A percentile compares a stretch with the other conserved stretches of the same genome.
phyloP scores from a whole-genome alignment of 2,113 vertebrate genomes.

The Trichomycterus rosablanca region DNA sequence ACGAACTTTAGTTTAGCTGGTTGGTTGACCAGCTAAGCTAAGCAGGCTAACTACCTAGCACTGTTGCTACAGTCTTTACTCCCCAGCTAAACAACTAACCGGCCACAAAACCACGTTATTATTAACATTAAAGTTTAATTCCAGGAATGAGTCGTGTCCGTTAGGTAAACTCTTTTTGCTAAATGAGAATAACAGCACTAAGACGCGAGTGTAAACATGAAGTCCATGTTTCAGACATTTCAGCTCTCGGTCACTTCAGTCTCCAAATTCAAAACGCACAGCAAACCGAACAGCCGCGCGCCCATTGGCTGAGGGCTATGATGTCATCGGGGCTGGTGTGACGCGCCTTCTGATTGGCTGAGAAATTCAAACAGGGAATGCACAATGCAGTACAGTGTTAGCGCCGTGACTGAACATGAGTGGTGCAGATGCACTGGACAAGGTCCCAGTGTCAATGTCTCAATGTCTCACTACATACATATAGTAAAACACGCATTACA shows the following conservation, averaged over 20 bases:
- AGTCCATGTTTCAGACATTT: slow-evolving; percentile 22
- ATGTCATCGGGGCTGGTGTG: slow-evolving; percentile 4
- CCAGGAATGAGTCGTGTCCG: too few species aligned
- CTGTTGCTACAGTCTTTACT: not conserved
- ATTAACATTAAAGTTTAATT: not conserved
- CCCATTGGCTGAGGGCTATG: slow-evolving; percentile 56
- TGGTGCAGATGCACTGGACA: too few species aligned
- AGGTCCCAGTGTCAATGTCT: too few species aligned
- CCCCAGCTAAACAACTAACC: not conserved
- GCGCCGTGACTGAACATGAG: too few species aligned
- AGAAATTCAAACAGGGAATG: slow-evolving; percentile 61
- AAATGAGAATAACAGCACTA: not conserved
- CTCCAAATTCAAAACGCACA: slow-evolving; percentile 65
- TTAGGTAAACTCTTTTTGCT: too few species aligned
- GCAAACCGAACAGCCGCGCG: slow-evolving; percentile 38
- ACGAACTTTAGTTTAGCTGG: slow-evolving; percentile 11
- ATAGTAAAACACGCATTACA: too few species aligned
- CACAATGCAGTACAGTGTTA: slow-evolving; percentile 3
- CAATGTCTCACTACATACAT: too few species aligned
- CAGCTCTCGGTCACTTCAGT: slow-evolving; percentile 2
- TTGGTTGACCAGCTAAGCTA: slow-evolving; percentile 34
- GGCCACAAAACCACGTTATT: too few species aligned
- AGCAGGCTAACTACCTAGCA: slow-evolving; percentile 38
- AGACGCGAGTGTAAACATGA: not conserved
- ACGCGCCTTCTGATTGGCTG: slow-evolving; percentile 58